Conservation (phyloP, 2,113 vertebrate species). For the Heteronetta atricapilla region DNA sequence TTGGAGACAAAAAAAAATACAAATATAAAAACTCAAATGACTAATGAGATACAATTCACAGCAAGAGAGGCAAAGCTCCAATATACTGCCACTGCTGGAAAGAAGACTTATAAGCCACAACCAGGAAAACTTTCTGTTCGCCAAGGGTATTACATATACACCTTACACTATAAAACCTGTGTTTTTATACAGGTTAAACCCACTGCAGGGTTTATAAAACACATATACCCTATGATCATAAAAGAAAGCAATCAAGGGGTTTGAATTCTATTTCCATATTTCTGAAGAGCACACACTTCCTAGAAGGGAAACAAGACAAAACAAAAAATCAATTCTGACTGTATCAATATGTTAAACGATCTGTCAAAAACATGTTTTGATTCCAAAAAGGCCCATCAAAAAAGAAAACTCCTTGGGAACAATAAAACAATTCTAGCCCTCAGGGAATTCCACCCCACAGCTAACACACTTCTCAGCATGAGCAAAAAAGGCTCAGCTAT, state of each 20-base stretch:
- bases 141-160: not conserved
- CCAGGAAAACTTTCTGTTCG: not conserved
- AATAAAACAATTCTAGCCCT: slow-evolving; percentile 4
- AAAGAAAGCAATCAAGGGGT: not conserved
- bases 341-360: slow-evolving; percentile 41
- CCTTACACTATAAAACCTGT: not conserved
- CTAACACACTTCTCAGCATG: slow-evolving; percentile 11
- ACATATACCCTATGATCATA: not conserved
- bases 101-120: not conserved
- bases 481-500: slow-evolving; percentile 3
- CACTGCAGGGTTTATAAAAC: not conserved
- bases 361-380: not conserved
- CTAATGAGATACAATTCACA: not conserved
- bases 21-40: not conserved
- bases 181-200: not conserved
- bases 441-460: not conserved
- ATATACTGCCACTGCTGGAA: not conserved
- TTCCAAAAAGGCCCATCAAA: not conserved
- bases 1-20: not conserved
- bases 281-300: not conserved
- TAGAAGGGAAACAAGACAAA: not conserved
- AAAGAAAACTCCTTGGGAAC: not conserved
- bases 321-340: not conserved
- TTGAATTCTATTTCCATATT: not conserved
- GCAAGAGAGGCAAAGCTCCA: not conserved